Conservation (phyloP, 2,113 vertebrate species). For the Engystomops pustulosus region DNA sequence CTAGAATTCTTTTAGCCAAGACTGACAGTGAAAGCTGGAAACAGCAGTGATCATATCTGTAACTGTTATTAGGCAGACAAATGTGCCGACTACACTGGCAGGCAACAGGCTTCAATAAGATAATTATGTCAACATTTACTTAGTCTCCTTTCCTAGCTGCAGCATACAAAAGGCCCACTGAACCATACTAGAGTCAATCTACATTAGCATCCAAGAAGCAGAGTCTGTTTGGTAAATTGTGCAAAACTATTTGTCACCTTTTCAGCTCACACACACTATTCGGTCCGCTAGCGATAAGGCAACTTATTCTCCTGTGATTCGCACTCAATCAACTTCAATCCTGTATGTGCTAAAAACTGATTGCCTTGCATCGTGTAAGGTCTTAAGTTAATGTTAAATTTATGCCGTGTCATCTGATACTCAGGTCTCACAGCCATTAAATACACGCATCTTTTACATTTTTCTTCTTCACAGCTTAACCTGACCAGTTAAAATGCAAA, state of each 20-base stretch:
- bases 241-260: conserved; percentile 40
- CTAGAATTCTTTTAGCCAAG: neutral
- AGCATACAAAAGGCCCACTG: conserved; percentile 10
- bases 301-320: conserved; percentile 46
- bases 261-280: conserved; percentile 26
- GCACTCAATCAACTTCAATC: conserved; percentile 42
- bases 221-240: conserved; percentile 36
- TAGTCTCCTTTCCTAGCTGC: neutral
- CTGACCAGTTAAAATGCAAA: neutral
- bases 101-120: conserved; percentile 15
- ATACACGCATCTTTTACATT: conserved; percentile 34
- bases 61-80: neutral
- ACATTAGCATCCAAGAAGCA: conserved; percentile 34
- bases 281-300: conserved; percentile 39
- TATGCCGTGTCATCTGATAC: conserved; percentile 59
- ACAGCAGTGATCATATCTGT: neutral
- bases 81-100: neutral
- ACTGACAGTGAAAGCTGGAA: neutral
- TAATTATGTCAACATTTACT: conserved; percentile 37
- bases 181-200: conserved; percentile 19
- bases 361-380: conserved; percentile 37
- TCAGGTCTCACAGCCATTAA: conserved; percentile 29
- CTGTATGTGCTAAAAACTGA: conserved; percentile 40
- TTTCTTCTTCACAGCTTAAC: conserved; percentile 22
- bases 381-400: conserved; percentile 53